Base-by-base conservation (phyloP, 2,113 vertebrate genomes). In the Ctenomys sociabilis region DNA sequence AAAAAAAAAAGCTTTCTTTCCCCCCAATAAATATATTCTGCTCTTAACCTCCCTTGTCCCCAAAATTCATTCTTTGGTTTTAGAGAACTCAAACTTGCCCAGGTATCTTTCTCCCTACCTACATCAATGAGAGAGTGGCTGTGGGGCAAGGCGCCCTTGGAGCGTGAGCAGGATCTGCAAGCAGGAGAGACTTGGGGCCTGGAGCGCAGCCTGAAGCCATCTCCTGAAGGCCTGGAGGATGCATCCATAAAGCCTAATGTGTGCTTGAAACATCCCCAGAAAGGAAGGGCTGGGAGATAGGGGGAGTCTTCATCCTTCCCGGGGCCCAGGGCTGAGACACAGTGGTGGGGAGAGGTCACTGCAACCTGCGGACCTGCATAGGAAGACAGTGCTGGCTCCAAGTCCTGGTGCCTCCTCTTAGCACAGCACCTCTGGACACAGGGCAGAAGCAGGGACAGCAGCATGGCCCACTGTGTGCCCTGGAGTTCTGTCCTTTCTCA, bases 191-290 rank as follows among this genome's bases (percentile, higher is more conserved):
- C 43, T 78, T 13, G 24, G 52, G 64, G 49, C 59, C 49, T 72
- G 75, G 82, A 77, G 28, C 17, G 40, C 59, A 80, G 82, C 19
- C 17, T 66, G 6, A 45, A 92, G 88, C 84, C 45, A 43, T 88
- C 94, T 91, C 66, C 75, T 52, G 45, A 8, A 40, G 68, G 37
- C 86, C 87, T 77, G 37, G 84, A 89, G 92, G 87, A 63, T 43
- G 66, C 1, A 28, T 7, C 70, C 93, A 90, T 97, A 95, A 97
- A 97, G 87, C 86, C 85, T 92, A 97, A 96, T 96, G 93, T 85
- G 52, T 91, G 78, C 96, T 87, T 95, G 96, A 97, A 93, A 73
- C 52, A 88, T 90, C 40, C 83, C 72, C 45, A 66, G 13, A 78
- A 19, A 17, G 40, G 35, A 68, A 22, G n/a, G 68, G 78, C 85